phyloP scores from a whole-genome alignment of 1,140 invertebrate genomes.

The Drosophila tropicalis region DNA sequence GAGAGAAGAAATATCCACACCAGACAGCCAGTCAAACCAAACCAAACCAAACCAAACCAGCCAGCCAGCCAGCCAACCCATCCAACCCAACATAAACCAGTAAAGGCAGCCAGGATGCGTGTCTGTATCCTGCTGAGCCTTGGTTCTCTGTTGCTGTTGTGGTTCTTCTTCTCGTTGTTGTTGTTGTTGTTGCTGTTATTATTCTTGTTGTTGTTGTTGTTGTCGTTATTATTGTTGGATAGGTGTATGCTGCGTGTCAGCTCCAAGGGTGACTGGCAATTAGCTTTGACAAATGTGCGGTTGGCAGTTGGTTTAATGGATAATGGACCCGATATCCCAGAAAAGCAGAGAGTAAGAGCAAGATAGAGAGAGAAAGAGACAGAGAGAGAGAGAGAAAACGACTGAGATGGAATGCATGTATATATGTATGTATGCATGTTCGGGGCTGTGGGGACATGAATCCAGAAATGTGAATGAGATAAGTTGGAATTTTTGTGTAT shows the following conservation, averaged over 20 bases:
- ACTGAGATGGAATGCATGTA: not conserved
- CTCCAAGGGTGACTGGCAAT: slow-evolving; percentile 68
- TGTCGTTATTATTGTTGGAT: slow-evolving; percentile 11
- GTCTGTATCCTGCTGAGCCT: slow-evolving; percentile 55
- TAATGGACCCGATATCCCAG: slow-evolving; percentile 54
- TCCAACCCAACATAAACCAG: not conserved
- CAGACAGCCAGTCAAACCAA: not conserved
- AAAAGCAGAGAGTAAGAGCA: not conserved
- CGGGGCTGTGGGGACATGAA: slow-evolving; percentile 1
- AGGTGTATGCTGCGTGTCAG: slow-evolving; percentile 58
- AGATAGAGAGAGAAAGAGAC: not conserved
- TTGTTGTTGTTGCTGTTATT: slow-evolving; percentile 11
- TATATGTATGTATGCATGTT: not conserved
- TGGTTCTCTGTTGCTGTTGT: slow-evolving; percentile 24
- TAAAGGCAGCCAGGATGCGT: slow-evolving; percentile 10
- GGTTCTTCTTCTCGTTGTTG: slow-evolving; percentile 24
- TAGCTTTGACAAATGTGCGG: slow-evolving; percentile 73
- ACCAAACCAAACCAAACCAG: too few species aligned
- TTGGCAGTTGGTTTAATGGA: slow-evolving; percentile 71
- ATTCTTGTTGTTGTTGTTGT: slow-evolving; percentile 13
- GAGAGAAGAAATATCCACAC: slow-evolving; percentile 23
- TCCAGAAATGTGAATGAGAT: slow-evolving; percentile 1
- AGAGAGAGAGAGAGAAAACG: not conserved
- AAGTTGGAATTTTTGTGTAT: not conserved
- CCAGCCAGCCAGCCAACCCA: not conserved